Evolutionary conservation across 2,113 vertebrate species (phyloP).

Genomic region (Leuciscus idus): DNA sequence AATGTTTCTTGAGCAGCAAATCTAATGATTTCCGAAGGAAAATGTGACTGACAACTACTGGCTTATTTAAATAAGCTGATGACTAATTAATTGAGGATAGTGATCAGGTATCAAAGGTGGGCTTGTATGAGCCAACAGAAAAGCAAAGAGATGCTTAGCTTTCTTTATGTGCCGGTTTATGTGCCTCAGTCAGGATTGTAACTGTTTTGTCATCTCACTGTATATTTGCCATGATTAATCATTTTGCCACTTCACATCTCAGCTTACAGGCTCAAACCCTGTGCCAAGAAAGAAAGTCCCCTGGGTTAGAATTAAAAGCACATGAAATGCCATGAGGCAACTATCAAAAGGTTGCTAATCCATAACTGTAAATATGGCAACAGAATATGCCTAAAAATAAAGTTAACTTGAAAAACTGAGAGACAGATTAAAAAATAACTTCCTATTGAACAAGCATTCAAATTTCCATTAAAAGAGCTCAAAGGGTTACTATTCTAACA

Average conservation of each 20-base stretch:
- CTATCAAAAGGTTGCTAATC: not conserved
- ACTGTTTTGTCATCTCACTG: not conserved
- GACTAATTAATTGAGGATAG: not conserved
- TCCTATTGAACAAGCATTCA: not conserved
- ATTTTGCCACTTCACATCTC: slow-evolving; percentile 21
- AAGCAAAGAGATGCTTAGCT: not conserved
- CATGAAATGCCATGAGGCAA: not conserved
- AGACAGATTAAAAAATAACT: not conserved
- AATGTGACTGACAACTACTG: no score
- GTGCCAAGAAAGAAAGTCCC: not conserved
- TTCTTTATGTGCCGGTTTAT: not conserved
- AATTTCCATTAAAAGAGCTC: not conserved
- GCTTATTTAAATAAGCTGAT: not conserved
- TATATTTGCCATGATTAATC: slow-evolving; percentile 23
- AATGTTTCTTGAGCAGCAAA: no score
- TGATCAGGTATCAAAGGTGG: not conserved
- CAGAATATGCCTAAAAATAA: not conserved
- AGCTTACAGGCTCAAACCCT: slow-evolving; percentile 14
- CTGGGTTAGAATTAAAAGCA: not conserved
- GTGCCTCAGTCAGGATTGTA: slow-evolving; percentile 6
- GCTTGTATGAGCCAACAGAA: not conserved
- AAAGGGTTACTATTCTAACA: not conserved
- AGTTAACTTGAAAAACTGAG: not conserved
- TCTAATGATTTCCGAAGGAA: no score
- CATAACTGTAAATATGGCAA: not conserved